Percentiles rank a stretch among this genome's conserved stretches.
These are phyloP conservation scores for Caenorhabditis uteleia DNA, from an alignment of 2,888 invertebrate genomes.

Conservation along the genomic window DNA sequence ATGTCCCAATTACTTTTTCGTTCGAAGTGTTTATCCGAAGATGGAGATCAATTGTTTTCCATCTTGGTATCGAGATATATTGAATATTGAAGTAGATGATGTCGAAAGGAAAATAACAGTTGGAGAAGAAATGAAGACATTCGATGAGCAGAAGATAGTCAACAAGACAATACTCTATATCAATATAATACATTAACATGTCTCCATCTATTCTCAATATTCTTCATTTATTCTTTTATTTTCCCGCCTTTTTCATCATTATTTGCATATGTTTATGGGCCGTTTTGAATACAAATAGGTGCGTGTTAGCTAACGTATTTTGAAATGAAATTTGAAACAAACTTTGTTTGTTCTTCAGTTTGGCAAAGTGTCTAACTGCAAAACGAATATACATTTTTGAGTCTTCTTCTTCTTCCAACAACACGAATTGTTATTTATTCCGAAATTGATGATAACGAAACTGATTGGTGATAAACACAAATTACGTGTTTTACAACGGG, in stretches of 20 bases:
- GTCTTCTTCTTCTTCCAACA: background rate
- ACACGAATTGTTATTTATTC: background rate
- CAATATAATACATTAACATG: constrained; percentile 37
- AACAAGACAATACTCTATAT: constrained; percentile 28
- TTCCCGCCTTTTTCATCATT: too few relatives aligned
- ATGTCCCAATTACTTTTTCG: constrained; percentile 80
- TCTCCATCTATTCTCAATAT: constrained; percentile 20
- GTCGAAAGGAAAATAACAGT: too few relatives aligned
- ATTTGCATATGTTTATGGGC: too few relatives aligned
- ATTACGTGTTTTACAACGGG: too few relatives aligned
- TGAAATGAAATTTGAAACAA: constrained; percentile 9
- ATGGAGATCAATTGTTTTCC: constrained; percentile 53
- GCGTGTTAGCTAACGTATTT: background rate
- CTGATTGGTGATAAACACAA: too few relatives aligned
- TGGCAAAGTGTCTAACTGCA: background rate
- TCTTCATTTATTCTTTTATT: too few relatives aligned
- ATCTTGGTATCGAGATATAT: constrained; percentile 56
- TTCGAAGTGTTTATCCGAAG: constrained; percentile 50
- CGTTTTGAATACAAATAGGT: too few relatives aligned
- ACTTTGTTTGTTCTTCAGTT: constrained; percentile 16
- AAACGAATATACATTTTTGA: background rate
- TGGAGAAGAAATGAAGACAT: too few relatives aligned
- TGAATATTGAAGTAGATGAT: too few relatives aligned
- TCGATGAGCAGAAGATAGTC: constrained; percentile 5
- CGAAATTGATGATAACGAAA: too few relatives aligned